These are phyloP conservation scores for Alloscopus bannaensis DNA, from an alignment of 2,888 invertebrate genomes.

Conservation along the genomic window DNA sequence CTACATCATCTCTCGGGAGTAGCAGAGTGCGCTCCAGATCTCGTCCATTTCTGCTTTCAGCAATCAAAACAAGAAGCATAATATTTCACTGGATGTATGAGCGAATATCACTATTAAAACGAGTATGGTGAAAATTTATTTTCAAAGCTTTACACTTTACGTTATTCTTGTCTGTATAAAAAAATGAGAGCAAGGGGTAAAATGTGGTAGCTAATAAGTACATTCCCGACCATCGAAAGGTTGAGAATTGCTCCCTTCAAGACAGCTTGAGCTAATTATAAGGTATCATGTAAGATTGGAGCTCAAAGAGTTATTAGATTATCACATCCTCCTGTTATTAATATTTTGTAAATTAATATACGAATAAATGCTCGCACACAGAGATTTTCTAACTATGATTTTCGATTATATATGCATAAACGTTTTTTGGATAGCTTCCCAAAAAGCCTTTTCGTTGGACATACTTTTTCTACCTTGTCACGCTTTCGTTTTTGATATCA, in stretches of 20 bases:
- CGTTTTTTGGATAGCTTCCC: slow-evolving; percentile 51
- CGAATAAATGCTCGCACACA: not conserved
- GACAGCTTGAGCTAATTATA: slow-evolving; percentile 59
- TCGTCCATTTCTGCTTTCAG: too few species aligned
- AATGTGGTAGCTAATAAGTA: too few species aligned
- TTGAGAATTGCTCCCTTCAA: too few species aligned
- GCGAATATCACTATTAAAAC: slow-evolving; percentile 19
- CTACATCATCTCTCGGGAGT: too few species aligned
- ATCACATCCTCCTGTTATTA: slow-evolving; percentile 45
- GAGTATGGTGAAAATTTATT: too few species aligned
- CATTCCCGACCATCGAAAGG: too few species aligned
- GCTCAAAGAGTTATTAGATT: slow-evolving; percentile 59
- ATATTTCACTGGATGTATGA: too few species aligned
- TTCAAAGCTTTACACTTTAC: too few species aligned
- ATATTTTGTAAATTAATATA: slow-evolving; percentile 52
- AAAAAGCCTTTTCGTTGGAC: slow-evolving; percentile 20
- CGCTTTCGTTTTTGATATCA: slow-evolving; percentile 60
- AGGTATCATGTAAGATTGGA: slow-evolving; percentile 48
- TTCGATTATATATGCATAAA: slow-evolving; percentile 7
- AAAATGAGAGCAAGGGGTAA: too few species aligned
- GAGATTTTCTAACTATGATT: too few species aligned
- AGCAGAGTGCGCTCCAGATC: slow-evolving; percentile 16
- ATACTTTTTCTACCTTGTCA: slow-evolving; percentile 43
- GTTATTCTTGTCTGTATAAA: too few species aligned
- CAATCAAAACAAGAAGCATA: slow-evolving; percentile 18